Evolutionary conservation across 2,113 vertebrate genomes (phyloP), one percentile per base, ranked within the genome.

Genomic region (Psammodynastes pulverulentus): DNA sequence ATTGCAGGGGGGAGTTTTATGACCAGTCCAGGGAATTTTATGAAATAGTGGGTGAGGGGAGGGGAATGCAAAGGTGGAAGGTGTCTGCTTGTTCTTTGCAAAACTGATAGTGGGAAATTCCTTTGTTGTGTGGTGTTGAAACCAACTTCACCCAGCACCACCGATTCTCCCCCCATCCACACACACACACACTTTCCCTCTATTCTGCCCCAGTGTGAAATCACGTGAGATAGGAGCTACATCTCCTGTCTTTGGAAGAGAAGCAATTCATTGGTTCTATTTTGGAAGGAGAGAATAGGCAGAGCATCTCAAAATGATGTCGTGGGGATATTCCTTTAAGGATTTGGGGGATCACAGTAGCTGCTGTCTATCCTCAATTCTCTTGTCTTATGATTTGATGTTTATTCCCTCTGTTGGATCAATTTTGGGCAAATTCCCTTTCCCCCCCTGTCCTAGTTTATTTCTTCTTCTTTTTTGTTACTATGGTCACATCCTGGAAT

Each of bases 401-500:
- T 39, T 79, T 39, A 39, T 79, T 79, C 15, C n/a, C 6, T 79
- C n/a, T 79, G 67, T 5, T 79, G n/a, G n/a, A 39, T 79, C 67
- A 39, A 15, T 79, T 79, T 79, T 39, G 67, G 67, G 15, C n/a
- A 79, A 79, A 79, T 79, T 79, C 15, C 67, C 19, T 72, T 79
- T 72, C 29, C 1, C 1, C 7, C 62, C 67, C 5, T 72, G 15
- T 15, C n/a, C n/a, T 17, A 79, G 67, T 72, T 72, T 34, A 34
- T 72, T 34, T 72, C 62, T 6, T 54, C 19, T 54, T 23, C 23
- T 21, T 72, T 72, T 39, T 79, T 79, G 67, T 79, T 79, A 79
- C 67, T 79, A 79, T 79, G n/a, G 67, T 39, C 67, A 79, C 67
- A 39, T 79, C 67, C 67, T 79, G 67, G 67, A 79, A 79, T 79